Percentiles rank a stretch among this genome's conserved stretches.
These are phyloP conservation scores for Drosophila mojavensis DNA, from an alignment of 1,140 invertebrate genomes.

Conservation along the genomic window DNA sequence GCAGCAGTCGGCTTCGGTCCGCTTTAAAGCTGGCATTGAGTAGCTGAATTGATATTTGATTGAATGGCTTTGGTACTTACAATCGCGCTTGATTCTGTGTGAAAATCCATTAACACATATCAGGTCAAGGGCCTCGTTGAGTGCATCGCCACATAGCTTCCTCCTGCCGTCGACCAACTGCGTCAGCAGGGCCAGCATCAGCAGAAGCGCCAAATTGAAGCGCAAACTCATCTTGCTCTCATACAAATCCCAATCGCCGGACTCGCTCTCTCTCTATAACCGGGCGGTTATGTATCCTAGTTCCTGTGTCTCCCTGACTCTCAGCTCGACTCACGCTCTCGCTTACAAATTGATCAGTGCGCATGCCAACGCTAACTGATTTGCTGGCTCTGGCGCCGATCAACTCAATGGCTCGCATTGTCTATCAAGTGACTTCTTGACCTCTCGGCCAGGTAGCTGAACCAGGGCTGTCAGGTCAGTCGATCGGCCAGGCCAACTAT, in stretches of 20 bases:
- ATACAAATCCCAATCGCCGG: slow-evolving; percentile 20
- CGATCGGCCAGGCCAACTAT: neutral
- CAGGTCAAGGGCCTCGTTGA: slow-evolving; percentile 61
- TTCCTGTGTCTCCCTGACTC: slow-evolving; percentile 26
- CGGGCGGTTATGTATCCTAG: slow-evolving; percentile 25
- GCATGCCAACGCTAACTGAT: slow-evolving; percentile 67
- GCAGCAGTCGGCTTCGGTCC: slow-evolving; percentile 30
- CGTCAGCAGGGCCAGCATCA: slow-evolving; percentile 54
- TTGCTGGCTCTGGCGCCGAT: slow-evolving; percentile 5
- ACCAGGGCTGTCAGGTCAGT: slow-evolving; percentile 2
- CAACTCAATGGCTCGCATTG: slow-evolving; percentile 15
- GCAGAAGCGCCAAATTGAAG: slow-evolving; percentile 54
- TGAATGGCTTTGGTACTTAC: slow-evolving; percentile 44
- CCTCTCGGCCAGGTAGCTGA: slow-evolving; percentile 31
- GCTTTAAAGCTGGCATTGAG: slow-evolving; percentile 28
- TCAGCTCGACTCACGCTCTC: slow-evolving; percentile 7
- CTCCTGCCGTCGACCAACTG: slow-evolving; percentile 56
- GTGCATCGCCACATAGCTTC: slow-evolving; percentile 65
- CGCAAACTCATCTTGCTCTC: slow-evolving; percentile 44
- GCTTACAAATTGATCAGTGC: slow-evolving; percentile 43
- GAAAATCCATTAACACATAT: slow-evolving; percentile 67
- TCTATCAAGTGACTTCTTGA: slow-evolving; percentile 46
- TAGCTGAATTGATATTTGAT: neutral
- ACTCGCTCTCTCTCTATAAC: slow-evolving; percentile 12
- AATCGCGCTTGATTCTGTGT: slow-evolving; percentile 40